Percentiles rank a stretch among this genome's conserved stretches.
These are phyloP conservation scores for Poecilia picta DNA, from an alignment of 2,797 vertebrate species.

Conservation along the genomic window DNA sequence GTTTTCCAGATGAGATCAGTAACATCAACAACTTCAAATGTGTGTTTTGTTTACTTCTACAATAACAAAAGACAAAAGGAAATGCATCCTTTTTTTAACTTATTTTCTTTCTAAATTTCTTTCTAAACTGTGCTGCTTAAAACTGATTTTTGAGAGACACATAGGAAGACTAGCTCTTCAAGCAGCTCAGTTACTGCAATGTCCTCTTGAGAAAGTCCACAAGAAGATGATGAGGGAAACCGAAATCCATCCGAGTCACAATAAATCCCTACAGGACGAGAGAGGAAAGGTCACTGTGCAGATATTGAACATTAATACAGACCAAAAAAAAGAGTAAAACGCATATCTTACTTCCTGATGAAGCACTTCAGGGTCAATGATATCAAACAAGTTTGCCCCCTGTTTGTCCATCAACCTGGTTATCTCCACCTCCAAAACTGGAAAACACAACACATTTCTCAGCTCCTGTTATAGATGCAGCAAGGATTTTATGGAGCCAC, in stretches of 20 bases:
- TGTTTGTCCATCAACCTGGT: slow-evolving; percentile 86
- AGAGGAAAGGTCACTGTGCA: background rate
- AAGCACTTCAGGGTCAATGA: slow-evolving; percentile 83
- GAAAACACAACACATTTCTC: slow-evolving; percentile 23
- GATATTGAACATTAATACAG: background rate
- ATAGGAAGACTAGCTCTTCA: too few relatives aligned
- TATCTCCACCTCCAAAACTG: slow-evolving; percentile 79
- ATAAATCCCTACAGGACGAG: slow-evolving; percentile 79
- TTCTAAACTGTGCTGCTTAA: background rate
- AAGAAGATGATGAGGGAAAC: slow-evolving; percentile 88
- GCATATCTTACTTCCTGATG: slow-evolving; percentile 78
- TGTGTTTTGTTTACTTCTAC: background rate
- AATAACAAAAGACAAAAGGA: background rate
- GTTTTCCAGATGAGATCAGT: background rate
- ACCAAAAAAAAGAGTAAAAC: background rate
- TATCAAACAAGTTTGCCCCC: slow-evolving; percentile 82
- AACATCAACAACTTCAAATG: background rate
- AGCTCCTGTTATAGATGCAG: background rate
- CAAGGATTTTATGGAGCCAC: background rate
- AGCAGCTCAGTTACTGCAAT: slow-evolving; percentile 58
- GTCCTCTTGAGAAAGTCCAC: slow-evolving; percentile 84
- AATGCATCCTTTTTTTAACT: background rate
- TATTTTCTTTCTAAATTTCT: background rate
- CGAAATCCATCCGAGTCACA: slow-evolving; percentile 87
- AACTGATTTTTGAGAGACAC: background rate